Conservation (phyloP, 2,888 invertebrate species). For the Dorcus parallelipipedus region DNA sequence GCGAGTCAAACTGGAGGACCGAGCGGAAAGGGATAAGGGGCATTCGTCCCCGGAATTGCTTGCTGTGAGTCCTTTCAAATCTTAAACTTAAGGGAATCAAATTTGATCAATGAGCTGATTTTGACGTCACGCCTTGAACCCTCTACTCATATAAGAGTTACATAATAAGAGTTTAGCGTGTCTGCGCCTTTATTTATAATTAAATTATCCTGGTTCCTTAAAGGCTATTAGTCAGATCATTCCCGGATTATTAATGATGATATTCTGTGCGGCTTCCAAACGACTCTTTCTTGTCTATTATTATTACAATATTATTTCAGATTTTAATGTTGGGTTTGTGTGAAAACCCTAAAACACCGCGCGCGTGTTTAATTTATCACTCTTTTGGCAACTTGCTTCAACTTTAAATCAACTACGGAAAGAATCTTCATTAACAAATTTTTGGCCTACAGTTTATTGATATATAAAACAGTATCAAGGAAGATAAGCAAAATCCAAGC, state of each 20-base stretch:
- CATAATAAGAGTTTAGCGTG: neutral
- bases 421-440: too few relatives aligned
- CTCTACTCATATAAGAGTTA: neutral
- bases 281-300: too few relatives aligned
- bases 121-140: neutral
- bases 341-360: too few relatives aligned
- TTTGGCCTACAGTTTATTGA: too few relatives aligned
- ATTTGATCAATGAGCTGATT: neutral
- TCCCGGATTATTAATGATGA: conserved; percentile 13
- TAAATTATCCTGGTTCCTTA: conserved; percentile 5
- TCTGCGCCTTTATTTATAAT: conserved; percentile 8
- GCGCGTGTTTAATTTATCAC: too few relatives aligned
- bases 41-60: conserved; percentile 49
- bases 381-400: too few relatives aligned
- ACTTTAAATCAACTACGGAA: too few relatives aligned
- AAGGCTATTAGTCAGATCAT: conserved; percentile 6
- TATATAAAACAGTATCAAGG: too few relatives aligned
- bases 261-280: neutral
- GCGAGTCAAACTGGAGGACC: conserved; percentile 46
- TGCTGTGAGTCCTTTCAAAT: conserved; percentile 42
- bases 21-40: conserved; percentile 48
- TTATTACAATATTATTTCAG: too few relatives aligned
- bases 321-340: too few relatives aligned
- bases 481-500: too few relatives aligned
- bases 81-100: neutral